Percentiles rank a stretch among this genome's conserved stretches.
phyloP scores from a whole-genome alignment of 2,113 vertebrate genomes.

The Perca flavescens region DNA sequence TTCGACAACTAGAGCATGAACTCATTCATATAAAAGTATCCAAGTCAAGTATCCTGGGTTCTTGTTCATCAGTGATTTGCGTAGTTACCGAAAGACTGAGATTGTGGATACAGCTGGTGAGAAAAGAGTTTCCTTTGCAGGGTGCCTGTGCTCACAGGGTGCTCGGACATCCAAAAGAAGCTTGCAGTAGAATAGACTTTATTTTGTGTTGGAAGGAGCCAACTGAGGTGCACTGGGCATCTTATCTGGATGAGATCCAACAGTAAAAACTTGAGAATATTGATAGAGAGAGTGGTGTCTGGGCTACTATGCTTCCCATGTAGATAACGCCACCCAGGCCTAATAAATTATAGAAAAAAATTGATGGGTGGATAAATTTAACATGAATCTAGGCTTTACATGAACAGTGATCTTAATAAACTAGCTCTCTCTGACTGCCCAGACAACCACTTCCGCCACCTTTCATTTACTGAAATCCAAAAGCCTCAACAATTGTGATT shows the following conservation, averaged over 20 bases:
- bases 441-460: neutral
- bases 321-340: neutral
- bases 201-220: conserved; percentile 2
- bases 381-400: neutral
- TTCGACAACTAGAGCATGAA: conserved; percentile 46
- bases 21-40: conserved; percentile 4
- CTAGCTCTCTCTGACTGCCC: neutral
- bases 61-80: conserved; percentile 2
- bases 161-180: neutral
- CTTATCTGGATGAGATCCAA: neutral
- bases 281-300: neutral
- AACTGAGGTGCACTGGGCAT: neutral
- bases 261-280: neutral
- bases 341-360: conserved; percentile 3
- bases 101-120: neutral
- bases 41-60: conserved; percentile 2
- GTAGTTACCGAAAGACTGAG: neutral
- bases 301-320: neutral
- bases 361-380: neutral
- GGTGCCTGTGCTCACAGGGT: neutral
- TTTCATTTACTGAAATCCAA: neutral
- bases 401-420: neutral
- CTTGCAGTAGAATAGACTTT: neutral
- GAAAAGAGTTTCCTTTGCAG: neutral
- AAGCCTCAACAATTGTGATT: conserved; percentile 9